Evolutionary conservation across 2,888 invertebrate species (phyloP).

Genomic region (Achlya flavicornis): DNA sequence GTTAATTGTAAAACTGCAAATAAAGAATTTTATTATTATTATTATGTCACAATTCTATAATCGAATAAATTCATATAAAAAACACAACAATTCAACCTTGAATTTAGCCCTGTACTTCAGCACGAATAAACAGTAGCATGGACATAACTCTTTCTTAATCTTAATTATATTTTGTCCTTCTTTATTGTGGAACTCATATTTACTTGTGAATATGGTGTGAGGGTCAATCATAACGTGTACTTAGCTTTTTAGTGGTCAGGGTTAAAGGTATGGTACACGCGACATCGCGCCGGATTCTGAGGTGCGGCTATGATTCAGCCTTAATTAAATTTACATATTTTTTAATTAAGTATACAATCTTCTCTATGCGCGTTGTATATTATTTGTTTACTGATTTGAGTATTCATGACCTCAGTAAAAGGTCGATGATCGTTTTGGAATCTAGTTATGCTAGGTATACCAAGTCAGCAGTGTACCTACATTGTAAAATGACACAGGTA

Average conservation of each 20-base stretch:
- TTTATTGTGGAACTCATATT: not conserved
- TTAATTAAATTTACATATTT: constrained; percentile 17
- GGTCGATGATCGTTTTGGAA: not conserved
- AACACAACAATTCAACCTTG: no score
- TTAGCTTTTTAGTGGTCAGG: not conserved
- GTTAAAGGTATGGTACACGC: constrained; percentile 19
- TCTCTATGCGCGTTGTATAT: not conserved
- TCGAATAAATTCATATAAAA: no score
- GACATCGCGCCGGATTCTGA: constrained; percentile 24
- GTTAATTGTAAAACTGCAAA: no score
- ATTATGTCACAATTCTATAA: no score
- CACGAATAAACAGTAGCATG: not conserved
- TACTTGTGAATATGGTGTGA: not conserved
- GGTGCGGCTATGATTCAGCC: constrained; percentile 24
- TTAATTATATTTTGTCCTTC: not conserved
- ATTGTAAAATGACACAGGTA: not conserved
- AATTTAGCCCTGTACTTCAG: no score
- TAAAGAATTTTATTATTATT: no score
- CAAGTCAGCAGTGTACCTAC: not conserved
- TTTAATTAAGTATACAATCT: not conserved
- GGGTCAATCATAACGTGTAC: not conserved
- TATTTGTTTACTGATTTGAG: not conserved
- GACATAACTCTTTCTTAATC: not conserved
- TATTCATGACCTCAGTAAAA: no score
- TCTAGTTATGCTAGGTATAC: not conserved